Base-by-base conservation (phyloP, 1,140 invertebrate species). In the Drosophila paulistorum region DNA sequence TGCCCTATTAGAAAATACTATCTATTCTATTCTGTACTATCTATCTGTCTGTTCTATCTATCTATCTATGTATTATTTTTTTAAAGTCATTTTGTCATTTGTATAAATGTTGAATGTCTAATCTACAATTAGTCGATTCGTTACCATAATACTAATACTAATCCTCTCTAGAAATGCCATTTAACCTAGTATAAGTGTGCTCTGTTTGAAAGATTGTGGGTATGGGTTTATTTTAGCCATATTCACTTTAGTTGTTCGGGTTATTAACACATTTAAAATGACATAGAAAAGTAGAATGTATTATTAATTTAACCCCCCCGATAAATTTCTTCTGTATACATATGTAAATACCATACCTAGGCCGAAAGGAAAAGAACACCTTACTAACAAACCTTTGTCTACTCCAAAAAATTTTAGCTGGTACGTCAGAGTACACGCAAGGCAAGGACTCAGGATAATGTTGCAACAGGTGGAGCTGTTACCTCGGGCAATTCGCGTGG, bases 391-490 rank as follows among this genome's bases (percentile, higher is more conserved):
- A 37, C 20, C 9, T 45, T 33, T 17, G 2, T 37, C 60, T 75
- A 58, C 68, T 67, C 7, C 26, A 1, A 5, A 20, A 59, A 55
- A 39, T 30, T 42, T 35, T 37, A 90, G 87, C 58, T 90, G 68
- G 83, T 90, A 60, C 87, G 87, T 4, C 83, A 87, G 45, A 87
- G 74, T 61, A 84, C 87, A 1, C 83, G 87, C 23, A 90, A 87
- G 54, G 7, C 74, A 0, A 74, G 87, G 0, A 42, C 78, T 0
- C 1, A 76, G 80, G 89, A 81, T 0, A n/a, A 74, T 20, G 60
- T 66, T 13, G 63, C n/a, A 17, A 63, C 65, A 23, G 23, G 59
- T 35, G 63, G 58, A 51, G 13, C 55, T 10, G 33, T 6, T 45
- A 3, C 42, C 37, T 23, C 61, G 20, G 26, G 26, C 33, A 55